Base-by-base conservation (phyloP, 2,888 invertebrate genomes). In the Eurytoma californica region DNA sequence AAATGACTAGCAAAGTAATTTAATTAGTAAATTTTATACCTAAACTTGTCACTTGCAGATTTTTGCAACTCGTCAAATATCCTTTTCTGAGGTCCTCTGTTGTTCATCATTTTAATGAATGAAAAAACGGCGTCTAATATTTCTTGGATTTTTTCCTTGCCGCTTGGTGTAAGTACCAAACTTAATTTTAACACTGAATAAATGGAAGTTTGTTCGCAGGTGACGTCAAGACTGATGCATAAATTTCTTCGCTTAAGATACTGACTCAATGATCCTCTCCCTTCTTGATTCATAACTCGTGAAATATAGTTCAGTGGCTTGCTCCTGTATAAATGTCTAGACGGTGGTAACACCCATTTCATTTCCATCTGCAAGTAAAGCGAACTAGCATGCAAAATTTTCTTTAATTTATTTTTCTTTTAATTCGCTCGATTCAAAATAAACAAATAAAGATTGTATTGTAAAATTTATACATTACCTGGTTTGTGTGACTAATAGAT, bases 271-370 rank as follows among this genome's bases (percentile, higher is more conserved):
- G 96, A 96, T 72, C 96, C 96, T 85, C 93, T 93, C 1, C 97
- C 97, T 89, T 97, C 97, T 88, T 97, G 95, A 0, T 96, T 96
- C 4, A 97, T 90, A 16, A 97, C 88, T 80, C 84, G 84, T 0
- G 95, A 94, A 4, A 97, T 90, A 86, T 96, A 96, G 83, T 94
- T 93, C 79, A 95, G 92, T 0, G 96, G 95, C 87, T 96, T 96
- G 16, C 92, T 92, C 88, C 94, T 93, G 88, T 97, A 97, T 80
- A 94, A 90, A 80, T 93, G 90, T 28, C 92, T 91, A 39, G 92
- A 85, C 7, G 94, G 91, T 7, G 94, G 94, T 84, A 94, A 88
- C 3, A 92, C 90, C 94, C 94, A 95, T 58, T 91, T 92, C n/a
- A 95, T 85, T 82, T 93, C 91, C 66, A 95, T 28, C 76, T 77